phyloP scores from a whole-genome alignment of 2,113 vertebrate genomes.

The Hylia prasina region DNA sequence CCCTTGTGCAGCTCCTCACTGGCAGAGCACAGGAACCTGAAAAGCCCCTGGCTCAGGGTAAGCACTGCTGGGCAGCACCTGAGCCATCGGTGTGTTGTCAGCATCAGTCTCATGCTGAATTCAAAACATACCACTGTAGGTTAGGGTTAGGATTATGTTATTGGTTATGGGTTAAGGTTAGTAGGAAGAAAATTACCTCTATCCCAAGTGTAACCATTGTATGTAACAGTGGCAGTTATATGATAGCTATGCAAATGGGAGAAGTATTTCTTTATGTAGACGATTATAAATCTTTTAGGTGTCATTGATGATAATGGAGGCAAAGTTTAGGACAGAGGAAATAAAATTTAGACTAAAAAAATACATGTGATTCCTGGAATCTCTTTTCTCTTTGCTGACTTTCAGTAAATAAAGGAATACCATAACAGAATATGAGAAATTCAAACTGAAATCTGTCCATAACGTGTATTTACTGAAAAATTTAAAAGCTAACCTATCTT shows the following conservation, averaged over 20 bases:
- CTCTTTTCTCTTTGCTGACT: neutral
- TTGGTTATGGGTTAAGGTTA: neutral
- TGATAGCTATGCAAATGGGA: neutral
- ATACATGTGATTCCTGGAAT: neutral
- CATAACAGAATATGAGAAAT: neutral
- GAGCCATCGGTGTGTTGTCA: neutral
- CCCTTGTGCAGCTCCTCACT: neutral
- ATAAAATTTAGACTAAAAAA: neutral
- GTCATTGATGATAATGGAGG: neutral
- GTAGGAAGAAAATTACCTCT: neutral
- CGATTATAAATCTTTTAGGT: neutral
- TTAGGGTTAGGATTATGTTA: neutral
- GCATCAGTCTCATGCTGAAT: neutral
- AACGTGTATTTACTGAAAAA: neutral
- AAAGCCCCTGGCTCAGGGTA: neutral
- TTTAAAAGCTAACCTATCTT: neutral
- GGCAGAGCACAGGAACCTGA: neutral
- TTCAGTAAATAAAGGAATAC: neutral
- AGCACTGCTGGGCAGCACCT: neutral
- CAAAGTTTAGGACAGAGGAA: neutral
- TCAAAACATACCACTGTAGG: too few species aligned
- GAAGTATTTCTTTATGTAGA: neutral
- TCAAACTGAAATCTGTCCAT: neutral
- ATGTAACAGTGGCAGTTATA: neutral
- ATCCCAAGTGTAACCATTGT: neutral